Base-by-base conservation (phyloP, 2,888 invertebrate genomes). In the Podabrus alpinus region DNA sequence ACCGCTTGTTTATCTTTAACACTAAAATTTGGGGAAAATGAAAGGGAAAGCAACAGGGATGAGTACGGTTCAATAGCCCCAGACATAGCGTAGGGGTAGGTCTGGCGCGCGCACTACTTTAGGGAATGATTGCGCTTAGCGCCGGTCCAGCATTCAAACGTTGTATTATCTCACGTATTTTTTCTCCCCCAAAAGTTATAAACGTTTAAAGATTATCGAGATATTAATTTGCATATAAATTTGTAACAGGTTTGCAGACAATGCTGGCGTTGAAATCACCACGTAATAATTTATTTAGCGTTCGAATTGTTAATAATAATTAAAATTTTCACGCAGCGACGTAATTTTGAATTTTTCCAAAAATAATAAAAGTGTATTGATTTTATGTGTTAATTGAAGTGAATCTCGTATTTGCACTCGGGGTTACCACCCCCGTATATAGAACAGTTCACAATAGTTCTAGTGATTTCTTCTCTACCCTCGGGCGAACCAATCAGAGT, bases 341-440 rank as follows among this genome's bases (percentile, higher is more conserved):
- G n/a, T 7, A n/a, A 45, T 69, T 16, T 13, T 15, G 60, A 25
- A 59, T 13, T 21, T 68, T 59, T 21, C 25, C 67, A 64, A 17
- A 17, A 64, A 15, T 21, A 66, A 25, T 21, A 66, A 66, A 66
- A 19, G 21, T 66, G 66, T 71, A 71, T 71, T 67, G 71, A 71
- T 71, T 71, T 71, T 67, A 67, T 66, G 62, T 17, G 45, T 69
- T 75, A 75, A 75, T 75, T 75, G 66, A 59, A 75, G 69, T 29
- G 74, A 73, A 69, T 85, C 85, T 85, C 85, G 87, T 86, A 87
- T 88, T 87, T 87, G 88, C 88, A 87, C 86, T 68, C 69, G 86
- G 86, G 86, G 86, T 86, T 86, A 84, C 84, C 85, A 83, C 79
- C 78, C 79, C 72, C 78, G 73, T 76, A 70, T 72, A 78, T 73